Conservation (phyloP, 1,140 invertebrate genomes). For the Alviniconcha marisindica region DNA sequence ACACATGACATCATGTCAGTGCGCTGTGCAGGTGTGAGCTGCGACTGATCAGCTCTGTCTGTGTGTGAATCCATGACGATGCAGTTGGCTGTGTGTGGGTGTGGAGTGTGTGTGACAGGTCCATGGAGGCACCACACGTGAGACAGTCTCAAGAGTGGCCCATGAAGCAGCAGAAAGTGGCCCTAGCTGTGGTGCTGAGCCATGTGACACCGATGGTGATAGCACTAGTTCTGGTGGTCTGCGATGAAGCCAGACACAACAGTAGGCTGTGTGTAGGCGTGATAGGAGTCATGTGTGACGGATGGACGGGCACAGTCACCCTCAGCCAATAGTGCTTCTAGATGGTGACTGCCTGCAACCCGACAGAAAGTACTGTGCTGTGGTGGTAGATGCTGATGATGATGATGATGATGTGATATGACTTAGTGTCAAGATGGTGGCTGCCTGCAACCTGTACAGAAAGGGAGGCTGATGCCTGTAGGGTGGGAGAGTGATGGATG, state of each 20-base stretch:
- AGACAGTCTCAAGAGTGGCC: conserved; percentile 65
- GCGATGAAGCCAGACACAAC: conserved; percentile 75
- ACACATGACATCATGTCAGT: too few relatives aligned
- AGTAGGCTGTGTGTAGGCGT: conserved; percentile 70
- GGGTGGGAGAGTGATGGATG: too few relatives aligned
- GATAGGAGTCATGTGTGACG: conserved; percentile 74
- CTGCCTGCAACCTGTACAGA: conserved; percentile 73
- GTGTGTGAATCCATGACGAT: too few relatives aligned
- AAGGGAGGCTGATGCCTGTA: conserved; percentile 63
- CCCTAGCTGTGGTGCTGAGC: conserved; percentile 57
- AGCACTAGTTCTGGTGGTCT: conserved; percentile 74
- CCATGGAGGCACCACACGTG: conserved; percentile 68
- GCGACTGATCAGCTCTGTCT: too few relatives aligned
- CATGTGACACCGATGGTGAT: conserved; percentile 49
- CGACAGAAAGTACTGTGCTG: conserved; percentile 73
- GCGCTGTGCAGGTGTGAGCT: too few relatives aligned
- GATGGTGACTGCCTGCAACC: conserved; percentile 72
- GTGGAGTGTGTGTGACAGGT: too few relatives aligned
- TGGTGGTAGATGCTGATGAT: too few relatives aligned
- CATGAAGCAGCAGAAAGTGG: conserved; percentile 58
- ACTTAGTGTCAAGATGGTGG: conserved; percentile 70
- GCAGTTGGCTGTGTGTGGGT: too few relatives aligned
- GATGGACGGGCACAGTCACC: conserved; percentile 60
- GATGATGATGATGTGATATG: too few relatives aligned
- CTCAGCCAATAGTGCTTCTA: conserved; percentile 59